These are phyloP conservation scores for Parnassius apollo DNA, from an alignment of 2,888 invertebrate species.

Conservation along the genomic window DNA sequence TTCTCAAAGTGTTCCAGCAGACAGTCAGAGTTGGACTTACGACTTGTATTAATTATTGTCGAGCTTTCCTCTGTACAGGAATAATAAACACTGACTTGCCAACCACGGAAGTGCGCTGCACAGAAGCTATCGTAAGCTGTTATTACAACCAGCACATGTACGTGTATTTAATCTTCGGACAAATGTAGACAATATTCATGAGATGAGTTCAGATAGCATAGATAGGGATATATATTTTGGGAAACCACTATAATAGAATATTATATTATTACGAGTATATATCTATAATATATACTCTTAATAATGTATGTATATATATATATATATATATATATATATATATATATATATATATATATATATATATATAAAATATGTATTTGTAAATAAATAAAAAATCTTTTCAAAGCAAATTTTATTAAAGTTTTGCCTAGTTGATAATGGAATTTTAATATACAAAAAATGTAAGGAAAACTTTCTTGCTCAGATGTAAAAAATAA, in stretches of 20 bases:
- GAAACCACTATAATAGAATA: no score
- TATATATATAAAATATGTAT: no score
- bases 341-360: no score
- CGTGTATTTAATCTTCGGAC: constrained; percentile 16
- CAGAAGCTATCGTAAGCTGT: constrained; percentile 14
- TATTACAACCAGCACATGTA: constrained; percentile 17
- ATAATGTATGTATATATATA: no score
- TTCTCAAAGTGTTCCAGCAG: constrained; percentile 53
- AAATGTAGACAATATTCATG: constrained; percentile 12
- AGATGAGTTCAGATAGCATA: constrained; percentile 5
- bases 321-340: no score
- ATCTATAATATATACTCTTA: no score
- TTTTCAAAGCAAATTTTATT: no score
- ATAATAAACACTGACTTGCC: constrained; percentile 34
- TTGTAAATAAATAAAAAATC: no score
- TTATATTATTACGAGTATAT: no score
- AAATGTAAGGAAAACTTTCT: constrained; percentile 6
- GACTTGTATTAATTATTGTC: constrained; percentile 45
- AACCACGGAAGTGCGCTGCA: constrained; percentile 16
- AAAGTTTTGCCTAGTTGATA: no score
- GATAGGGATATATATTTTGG: no score
- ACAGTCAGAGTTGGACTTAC: constrained; percentile 47
- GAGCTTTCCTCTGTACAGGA: constrained; percentile 31
- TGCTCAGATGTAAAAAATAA: constrained; percentile 5
- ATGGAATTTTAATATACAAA: not conserved